Evolutionary conservation across 2,113 vertebrate genomes (phyloP).

Genomic region (Piliocolobus tephrosceles): DNA sequence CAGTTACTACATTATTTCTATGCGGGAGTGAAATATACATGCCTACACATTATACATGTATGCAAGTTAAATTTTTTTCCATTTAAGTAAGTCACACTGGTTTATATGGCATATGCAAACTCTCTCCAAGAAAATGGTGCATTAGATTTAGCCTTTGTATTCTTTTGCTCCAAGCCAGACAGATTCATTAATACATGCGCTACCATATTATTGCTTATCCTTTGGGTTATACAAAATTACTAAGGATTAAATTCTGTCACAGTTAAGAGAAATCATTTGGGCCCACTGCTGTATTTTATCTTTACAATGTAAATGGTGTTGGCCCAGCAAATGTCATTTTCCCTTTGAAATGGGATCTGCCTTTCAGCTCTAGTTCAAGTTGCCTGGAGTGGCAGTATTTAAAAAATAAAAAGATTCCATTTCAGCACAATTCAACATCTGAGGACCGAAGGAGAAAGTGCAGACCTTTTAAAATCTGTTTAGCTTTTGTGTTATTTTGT

Average conservation of each 20-base stretch:
- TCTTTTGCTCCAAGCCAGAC: constrained; percentile 27
- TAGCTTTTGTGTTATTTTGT: constrained; percentile 68
- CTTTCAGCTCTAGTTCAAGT: constrained; percentile 77
- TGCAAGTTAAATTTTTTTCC: not conserved
- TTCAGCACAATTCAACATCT: constrained; percentile 79
- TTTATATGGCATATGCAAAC: constrained; percentile 3
- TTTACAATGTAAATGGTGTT: constrained; percentile 60
- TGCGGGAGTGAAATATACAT: not conserved
- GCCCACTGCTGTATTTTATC: constrained; percentile 57
- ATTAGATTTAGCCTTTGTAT: constrained; percentile 1
- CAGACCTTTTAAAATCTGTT: constrained; percentile 78
- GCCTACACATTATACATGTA: not conserved
- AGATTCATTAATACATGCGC: constrained; percentile 35
- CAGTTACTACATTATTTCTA: not conserved
- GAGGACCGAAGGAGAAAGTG: constrained; percentile 70
- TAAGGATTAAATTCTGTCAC: constrained; percentile 47
- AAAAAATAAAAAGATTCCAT: constrained; percentile 80
- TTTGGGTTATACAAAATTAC: constrained; percentile 43
- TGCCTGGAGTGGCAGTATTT: constrained; percentile 61
- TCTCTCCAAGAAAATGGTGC: not conserved
- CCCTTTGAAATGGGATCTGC: constrained; percentile 75
- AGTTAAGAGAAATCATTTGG: constrained; percentile 50
- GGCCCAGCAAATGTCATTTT: constrained; percentile 63
- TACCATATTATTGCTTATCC: constrained; percentile 5
- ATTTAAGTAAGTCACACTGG: not conserved